Percentiles rank a stretch among this genome's conserved stretches.
Evolutionary conservation across 2,888 invertebrate species (phyloP).

Genomic region (Erebia palarica): DNA sequence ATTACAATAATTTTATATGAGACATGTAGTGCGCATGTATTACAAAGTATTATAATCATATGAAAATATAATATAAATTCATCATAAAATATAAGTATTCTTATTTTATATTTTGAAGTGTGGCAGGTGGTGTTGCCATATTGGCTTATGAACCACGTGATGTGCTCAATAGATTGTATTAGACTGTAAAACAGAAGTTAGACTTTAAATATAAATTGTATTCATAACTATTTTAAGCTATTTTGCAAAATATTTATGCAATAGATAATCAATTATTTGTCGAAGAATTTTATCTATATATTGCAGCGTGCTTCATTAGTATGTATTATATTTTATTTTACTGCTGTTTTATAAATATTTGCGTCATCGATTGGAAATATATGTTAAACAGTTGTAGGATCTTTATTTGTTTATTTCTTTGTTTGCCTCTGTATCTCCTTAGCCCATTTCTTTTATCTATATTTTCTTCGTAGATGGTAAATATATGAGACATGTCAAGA

Average conservation of each 20-base stretch:
- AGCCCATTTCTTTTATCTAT: no score
- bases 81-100: no score
- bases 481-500: background rate
- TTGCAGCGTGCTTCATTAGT: background rate
- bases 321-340: background rate
- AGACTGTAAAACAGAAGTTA: constrained; percentile 38
- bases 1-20: no score
- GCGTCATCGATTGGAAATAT: background rate
- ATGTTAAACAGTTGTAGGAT: no score
- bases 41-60: no score
- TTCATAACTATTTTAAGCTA: background rate
- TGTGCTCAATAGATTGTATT: constrained; percentile 47
- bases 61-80: no score
- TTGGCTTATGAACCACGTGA: constrained; percentile 44
- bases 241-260: background rate
- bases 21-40: no score
- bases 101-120: background rate
- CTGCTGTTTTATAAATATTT: background rate
- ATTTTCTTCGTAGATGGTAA: no score
- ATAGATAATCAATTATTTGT: background rate
- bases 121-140: constrained; percentile 33
- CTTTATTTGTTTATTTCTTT: no score
- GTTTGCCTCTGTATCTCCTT: no score
- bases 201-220: constrained; percentile 21
- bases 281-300: background rate